A percentile compares a stretch with the other conserved stretches of the same genome.
phyloP scores from a whole-genome alignment of 2,113 vertebrate species.

The Scortum barcoo region DNA sequence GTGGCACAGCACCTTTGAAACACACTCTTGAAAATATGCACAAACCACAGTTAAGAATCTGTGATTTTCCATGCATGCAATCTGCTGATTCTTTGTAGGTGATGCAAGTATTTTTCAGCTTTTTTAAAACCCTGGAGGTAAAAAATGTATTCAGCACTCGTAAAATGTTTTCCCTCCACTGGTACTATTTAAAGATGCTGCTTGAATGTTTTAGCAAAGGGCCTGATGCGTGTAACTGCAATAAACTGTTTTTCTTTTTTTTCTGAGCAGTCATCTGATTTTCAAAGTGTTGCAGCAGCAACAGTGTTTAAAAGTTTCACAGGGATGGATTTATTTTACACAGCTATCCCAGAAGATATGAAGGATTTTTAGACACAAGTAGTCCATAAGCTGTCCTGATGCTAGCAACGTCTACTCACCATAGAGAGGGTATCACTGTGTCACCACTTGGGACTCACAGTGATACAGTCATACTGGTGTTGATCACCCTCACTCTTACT shows the following conservation, averaged over 20 bases:
- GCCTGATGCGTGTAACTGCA: constrained; percentile 5
- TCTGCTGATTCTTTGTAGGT: constrained; percentile 37
- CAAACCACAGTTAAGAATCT: neutral
- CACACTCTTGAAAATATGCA: constrained; percentile 10
- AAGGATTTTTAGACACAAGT: too few species aligned
- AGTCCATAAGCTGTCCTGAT: too few species aligned
- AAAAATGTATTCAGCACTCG: constrained; percentile 22
- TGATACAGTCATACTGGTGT: too few species aligned
- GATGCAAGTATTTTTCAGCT: constrained; percentile 23
- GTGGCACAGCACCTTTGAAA: neutral
- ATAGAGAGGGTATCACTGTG: too few species aligned
- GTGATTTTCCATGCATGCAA: neutral
- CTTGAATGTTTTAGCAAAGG: constrained; percentile 36
- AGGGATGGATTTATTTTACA: neutral
- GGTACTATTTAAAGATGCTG: constrained; percentile 49
- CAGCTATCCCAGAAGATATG: too few species aligned
- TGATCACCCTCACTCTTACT: too few species aligned
- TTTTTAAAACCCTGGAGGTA: neutral
- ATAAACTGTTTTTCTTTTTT: constrained; percentile 2
- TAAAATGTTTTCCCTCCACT: constrained; percentile 22
- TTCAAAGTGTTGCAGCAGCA: constrained; percentile 20
- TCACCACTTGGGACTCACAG: too few species aligned
- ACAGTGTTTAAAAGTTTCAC: neutral
- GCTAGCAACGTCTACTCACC: too few species aligned
- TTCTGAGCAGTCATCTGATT: neutral